phyloP scores from a whole-genome alignment of 2,113 vertebrate genomes.

The Syrmaticus mikado region DNA sequence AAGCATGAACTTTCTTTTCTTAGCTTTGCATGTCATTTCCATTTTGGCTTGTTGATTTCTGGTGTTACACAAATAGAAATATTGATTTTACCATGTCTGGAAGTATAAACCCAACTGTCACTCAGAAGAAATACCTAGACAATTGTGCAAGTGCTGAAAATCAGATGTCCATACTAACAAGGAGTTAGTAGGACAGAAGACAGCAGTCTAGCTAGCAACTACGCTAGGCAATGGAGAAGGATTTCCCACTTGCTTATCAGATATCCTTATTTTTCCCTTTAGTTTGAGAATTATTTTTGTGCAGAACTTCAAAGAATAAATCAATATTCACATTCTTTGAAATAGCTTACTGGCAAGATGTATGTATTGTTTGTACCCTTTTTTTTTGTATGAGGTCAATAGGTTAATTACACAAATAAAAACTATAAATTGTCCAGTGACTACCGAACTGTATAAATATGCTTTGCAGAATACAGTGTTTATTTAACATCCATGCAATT shows the following conservation, averaged over 20 bases:
- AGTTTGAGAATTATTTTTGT: neutral
- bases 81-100: neutral
- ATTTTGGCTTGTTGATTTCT: neutral
- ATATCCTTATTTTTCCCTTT: neutral
- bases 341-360: neutral
- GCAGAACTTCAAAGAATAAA: neutral
- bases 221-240: neutral
- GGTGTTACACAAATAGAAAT: neutral
- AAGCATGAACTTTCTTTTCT: neutral
- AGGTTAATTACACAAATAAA: conserved; percentile 54
- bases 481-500: conserved; percentile 11
- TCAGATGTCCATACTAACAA: neutral
- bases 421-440: conserved; percentile 23
- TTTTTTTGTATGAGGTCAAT: neutral
- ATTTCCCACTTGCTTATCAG: neutral
- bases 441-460: conserved; percentile 48
- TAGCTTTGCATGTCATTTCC: neutral
- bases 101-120: neutral
- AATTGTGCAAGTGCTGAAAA: neutral
- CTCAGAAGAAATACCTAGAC: neutral
- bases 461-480: neutral
- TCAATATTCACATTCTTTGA: conserved; percentile 2
- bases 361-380: neutral
- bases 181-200: neutral
- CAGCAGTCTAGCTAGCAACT: neutral